Evolutionary conservation across 2,797 vertebrate species (phyloP).

Genomic region (Pseudomugil gertrudae): DNA sequence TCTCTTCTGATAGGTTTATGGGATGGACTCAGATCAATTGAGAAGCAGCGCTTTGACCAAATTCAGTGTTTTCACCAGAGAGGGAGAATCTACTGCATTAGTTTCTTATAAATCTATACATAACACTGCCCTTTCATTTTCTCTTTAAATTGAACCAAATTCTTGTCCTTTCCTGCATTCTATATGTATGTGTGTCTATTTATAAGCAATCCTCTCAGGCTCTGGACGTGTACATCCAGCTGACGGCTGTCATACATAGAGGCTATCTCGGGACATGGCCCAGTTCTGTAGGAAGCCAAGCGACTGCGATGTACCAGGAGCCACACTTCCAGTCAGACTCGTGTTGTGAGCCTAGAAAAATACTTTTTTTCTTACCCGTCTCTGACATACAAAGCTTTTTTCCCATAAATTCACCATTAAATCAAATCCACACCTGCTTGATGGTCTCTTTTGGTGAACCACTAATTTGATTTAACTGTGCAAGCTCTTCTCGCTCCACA

Average conservation of each 20-base stretch:
- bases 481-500: constrained; percentile 10
- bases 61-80: too few species aligned
- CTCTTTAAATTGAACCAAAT: too few species aligned
- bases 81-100: too few species aligned
- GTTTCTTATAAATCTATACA: too few species aligned
- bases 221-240: constrained; percentile 33
- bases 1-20: too few species aligned
- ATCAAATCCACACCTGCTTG: constrained; percentile 12
- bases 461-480: constrained; percentile 43
- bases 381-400: not conserved
- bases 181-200: constrained; percentile 29
- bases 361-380: too few species aligned
- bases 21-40: too few species aligned
- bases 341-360: too few species aligned
- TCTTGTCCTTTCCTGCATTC: not conserved
- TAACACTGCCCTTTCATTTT: too few species aligned
- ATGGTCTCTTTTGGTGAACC: constrained; percentile 14
- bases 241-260: constrained; percentile 49
- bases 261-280: constrained; percentile 70
- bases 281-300: constrained; percentile 43
- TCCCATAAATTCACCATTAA: not conserved
- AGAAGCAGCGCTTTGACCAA: too few species aligned
- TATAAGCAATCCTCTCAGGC: constrained; percentile 34
- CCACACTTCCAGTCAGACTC: too few species aligned
- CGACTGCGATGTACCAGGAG: not conserved